Evolutionary conservation across 1,140 invertebrate genomes (phyloP).

Genomic region (Pseudomyrmex dendroicus): DNA sequence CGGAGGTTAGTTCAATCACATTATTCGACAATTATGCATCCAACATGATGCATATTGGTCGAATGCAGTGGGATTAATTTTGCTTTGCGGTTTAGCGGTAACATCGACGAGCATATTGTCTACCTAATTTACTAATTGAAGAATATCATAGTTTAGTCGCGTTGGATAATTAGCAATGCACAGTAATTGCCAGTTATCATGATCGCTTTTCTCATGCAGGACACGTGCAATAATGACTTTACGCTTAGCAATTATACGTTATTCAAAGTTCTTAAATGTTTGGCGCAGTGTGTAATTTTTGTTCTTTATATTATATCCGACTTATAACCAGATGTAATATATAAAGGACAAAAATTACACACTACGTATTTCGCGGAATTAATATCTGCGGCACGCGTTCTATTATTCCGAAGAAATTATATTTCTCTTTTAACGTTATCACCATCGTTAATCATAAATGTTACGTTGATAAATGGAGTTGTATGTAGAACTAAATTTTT

Average conservation of each 20-base stretch:
- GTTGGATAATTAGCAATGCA: conserved; percentile 23
- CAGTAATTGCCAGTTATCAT: conserved; percentile 1
- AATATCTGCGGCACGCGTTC: not conserved
- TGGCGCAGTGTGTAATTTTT: not conserved
- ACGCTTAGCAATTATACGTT: conserved; percentile 8
- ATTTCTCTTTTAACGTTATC: not conserved
- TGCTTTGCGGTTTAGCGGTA: conserved; percentile 60
- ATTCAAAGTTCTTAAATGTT: not conserved
- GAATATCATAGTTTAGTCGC: conserved; percentile 49
- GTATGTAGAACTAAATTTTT: conserved; percentile 43
- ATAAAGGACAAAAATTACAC: not conserved
- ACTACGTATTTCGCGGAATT: too few relatives aligned
- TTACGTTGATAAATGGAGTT: conserved; percentile 12
- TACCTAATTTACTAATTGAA: conserved; percentile 66
- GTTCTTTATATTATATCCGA: not conserved
- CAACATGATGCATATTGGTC: conserved; percentile 61
- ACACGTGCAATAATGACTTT: not conserved
- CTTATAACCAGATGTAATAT: not conserved
- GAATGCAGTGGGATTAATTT: conserved; percentile 68
- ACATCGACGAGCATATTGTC: conserved; percentile 57
- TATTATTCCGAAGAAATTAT: not conserved
- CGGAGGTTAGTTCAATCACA: conserved; percentile 59
- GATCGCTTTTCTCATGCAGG: conserved; percentile 13
- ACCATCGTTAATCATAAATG: conserved; percentile 9
- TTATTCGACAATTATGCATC: conserved; percentile 57